These are phyloP conservation scores for Orius insidiosus DNA, from an alignment of 1,140 invertebrate species.

Conservation along the genomic window DNA sequence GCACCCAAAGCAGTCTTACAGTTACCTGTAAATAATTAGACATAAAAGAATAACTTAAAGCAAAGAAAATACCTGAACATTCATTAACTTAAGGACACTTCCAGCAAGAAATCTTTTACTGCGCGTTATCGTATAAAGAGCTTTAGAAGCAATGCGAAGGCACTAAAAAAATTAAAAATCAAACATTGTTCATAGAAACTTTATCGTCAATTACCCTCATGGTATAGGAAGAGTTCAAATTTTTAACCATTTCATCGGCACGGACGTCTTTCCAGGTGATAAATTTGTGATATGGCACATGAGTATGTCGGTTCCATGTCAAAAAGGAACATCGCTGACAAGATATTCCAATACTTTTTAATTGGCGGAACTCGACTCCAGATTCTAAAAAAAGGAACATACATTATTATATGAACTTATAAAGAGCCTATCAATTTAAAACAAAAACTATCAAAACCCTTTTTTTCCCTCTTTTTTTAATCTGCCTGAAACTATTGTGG, in stretches of 20 bases:
- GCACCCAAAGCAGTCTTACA: slow-evolving; percentile 55
- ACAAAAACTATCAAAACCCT: too few relatives aligned
- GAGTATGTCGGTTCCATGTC: slow-evolving; percentile 70
- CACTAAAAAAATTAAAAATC: slow-evolving; percentile 24
- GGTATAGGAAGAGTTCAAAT: slow-evolving; percentile 69
- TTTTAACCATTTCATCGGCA: slow-evolving; percentile 55
- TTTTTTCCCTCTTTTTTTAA: too few relatives aligned
- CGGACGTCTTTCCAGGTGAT: slow-evolving; percentile 93
- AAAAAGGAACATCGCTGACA: slow-evolving; percentile 75
- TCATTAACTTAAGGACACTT: slow-evolving; percentile 60
- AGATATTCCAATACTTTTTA: slow-evolving; percentile 68
- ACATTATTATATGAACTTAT: too few relatives aligned
- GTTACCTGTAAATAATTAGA: slow-evolving; percentile 41
- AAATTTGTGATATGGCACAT: slow-evolving; percentile 76
- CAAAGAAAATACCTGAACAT: slow-evolving; percentile 55
- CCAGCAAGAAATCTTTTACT: slow-evolving; percentile 63
- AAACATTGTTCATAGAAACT: slow-evolving; percentile 2
- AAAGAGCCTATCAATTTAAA: too few relatives aligned
- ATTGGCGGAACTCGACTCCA: slow-evolving; percentile 33
- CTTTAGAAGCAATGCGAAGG: slow-evolving; percentile 38
- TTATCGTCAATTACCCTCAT: slow-evolving; percentile 52
- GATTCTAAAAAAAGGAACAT: slow-evolving; percentile 22
- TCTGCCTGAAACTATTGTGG: too few relatives aligned
- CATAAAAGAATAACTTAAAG: neutral
- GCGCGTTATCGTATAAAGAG: slow-evolving; percentile 57